Evolutionary conservation across 2,797 vertebrate species (phyloP).

Genomic region (Crax fasciolata): DNA sequence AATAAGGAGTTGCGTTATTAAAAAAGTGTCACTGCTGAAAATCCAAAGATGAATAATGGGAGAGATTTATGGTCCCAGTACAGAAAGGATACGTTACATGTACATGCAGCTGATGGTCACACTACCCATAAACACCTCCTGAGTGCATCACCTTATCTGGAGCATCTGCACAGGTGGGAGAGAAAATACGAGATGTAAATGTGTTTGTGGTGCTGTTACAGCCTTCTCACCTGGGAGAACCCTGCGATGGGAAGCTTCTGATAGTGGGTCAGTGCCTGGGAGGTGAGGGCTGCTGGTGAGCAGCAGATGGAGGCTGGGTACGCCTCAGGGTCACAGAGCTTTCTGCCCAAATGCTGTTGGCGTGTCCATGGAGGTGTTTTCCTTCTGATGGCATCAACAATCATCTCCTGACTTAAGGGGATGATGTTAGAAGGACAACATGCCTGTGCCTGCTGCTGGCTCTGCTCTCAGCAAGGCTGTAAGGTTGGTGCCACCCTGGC

Average conservation of each 20-base stretch:
- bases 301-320: not conserved
- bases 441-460: not conserved
- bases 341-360: not conserved
- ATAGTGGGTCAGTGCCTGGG: not conserved
- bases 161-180: not conserved
- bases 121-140: not conserved
- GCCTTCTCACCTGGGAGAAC: not conserved
- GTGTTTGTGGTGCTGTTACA: not conserved
- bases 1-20: slow-evolving; percentile 14
- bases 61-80: not conserved
- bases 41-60: not conserved
- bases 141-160: not conserved
- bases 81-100: not conserved
- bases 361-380: not conserved
- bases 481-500: not conserved
- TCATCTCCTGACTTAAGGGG: rapidly evolving
- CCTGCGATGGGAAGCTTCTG: not conserved
- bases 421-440: not conserved
- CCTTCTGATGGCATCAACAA: not conserved
- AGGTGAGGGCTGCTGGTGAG: not conserved
- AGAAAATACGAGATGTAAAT: not conserved
- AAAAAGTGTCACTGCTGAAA: not conserved
- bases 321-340: not conserved
- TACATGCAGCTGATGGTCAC: not conserved
- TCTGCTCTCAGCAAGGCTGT: not conserved